phyloP scores from a whole-genome alignment of 1,140 invertebrate genomes.

The Stegodyphus dumicola region DNA sequence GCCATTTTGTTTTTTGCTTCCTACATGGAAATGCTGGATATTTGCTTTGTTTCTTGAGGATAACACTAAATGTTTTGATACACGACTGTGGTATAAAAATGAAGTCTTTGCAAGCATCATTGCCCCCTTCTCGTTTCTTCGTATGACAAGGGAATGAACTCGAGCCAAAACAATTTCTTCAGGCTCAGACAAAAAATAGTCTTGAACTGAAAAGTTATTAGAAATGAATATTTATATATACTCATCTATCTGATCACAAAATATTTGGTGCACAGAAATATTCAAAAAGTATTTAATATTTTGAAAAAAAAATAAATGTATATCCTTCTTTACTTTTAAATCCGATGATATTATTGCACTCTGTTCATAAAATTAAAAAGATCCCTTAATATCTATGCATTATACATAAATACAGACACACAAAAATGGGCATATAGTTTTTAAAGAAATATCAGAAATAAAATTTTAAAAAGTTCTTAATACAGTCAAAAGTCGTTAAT shows the following conservation, averaged over 20 bases:
- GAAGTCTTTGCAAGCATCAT: conserved; percentile 26
- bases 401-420: too few species aligned
- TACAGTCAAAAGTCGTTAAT: too few species aligned
- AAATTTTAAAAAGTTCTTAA: too few species aligned
- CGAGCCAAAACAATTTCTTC: conserved; percentile 46
- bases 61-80: not conserved
- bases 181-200: conserved; percentile 32
- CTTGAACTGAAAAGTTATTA: conserved; percentile 20
- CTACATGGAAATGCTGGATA: not conserved
- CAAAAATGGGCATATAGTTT: too few species aligned
- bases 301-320: too few species aligned
- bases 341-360: too few species aligned
- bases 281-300: not conserved
- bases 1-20: not conserved
- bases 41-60: not conserved
- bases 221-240: not conserved
- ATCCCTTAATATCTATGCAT: too few species aligned
- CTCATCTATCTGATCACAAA: not conserved
- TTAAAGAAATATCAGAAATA: too few species aligned
- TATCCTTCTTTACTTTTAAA: too few species aligned
- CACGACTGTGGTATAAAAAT: conserved; percentile 26
- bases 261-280: not conserved
- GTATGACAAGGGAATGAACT: conserved; percentile 21
- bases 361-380: too few species aligned
- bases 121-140: not conserved